These are phyloP conservation scores for Aphis gossypii DNA, from an alignment of 1,140 invertebrate species.

Conservation along the genomic window DNA sequence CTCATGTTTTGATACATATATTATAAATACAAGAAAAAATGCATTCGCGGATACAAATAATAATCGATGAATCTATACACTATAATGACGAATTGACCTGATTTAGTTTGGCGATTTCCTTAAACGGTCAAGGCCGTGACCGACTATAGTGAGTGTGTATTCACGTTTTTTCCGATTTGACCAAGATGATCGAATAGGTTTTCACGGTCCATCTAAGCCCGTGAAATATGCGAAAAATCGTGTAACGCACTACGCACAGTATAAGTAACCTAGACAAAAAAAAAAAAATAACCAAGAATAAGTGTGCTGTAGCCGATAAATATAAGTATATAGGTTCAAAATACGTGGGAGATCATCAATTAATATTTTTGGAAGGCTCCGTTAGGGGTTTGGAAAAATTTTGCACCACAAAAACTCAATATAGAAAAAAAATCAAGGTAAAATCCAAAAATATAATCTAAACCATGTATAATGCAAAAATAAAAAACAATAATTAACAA, in stretches of 20 bases:
- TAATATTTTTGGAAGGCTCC: no score
- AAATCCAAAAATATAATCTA: no score
- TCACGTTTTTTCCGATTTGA: background rate
- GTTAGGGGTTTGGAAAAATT: no score
- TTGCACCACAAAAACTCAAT: no score
- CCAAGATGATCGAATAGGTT: conserved; percentile 1
- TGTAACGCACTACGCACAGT: background rate
- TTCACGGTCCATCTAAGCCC: background rate
- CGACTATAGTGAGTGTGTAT: background rate
- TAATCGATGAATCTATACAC: background rate
- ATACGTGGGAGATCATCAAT: no score
- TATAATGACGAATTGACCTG: conserved; percentile 25
- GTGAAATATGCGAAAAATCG: conserved; percentile 30
- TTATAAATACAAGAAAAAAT: background rate
- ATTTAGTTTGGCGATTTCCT: conserved; percentile 12
- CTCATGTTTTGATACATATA: background rate
- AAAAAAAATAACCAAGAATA: background rate
- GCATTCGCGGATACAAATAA: background rate
- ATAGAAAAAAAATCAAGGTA: no score
- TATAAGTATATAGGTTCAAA: background rate
- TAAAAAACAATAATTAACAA: no score
- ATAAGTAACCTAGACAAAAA: background rate
- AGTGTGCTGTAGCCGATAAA: background rate
- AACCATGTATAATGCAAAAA: no score
- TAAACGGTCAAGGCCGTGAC: conserved; percentile 37